Conservation (phyloP, 2,888 invertebrate genomes). For the Polydrusus cervinus region DNA sequence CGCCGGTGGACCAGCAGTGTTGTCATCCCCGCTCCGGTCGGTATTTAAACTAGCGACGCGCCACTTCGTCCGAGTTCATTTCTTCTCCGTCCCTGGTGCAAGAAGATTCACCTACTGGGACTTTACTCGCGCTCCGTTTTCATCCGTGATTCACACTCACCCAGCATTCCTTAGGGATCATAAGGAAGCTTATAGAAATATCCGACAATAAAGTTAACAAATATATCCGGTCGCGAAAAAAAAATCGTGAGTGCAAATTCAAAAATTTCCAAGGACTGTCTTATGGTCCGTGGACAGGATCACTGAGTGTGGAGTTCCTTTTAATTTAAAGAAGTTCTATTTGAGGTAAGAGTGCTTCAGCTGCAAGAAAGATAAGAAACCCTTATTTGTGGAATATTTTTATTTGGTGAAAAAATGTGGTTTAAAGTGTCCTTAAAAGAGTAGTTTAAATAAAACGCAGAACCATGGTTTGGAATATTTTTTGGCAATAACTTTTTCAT, state of each 20-base stretch:
- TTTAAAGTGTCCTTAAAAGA: slow-evolving; percentile 7
- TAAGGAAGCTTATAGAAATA: neutral
- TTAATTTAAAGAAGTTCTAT: slow-evolving; percentile 27
- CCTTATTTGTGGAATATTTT: slow-evolving; percentile 23
- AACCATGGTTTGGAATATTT: slow-evolving; percentile 1
- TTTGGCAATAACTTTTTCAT: neutral
- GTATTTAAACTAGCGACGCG: slow-evolving; percentile 77
- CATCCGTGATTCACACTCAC: slow-evolving; percentile 6
- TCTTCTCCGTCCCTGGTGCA: slow-evolving; percentile 71
- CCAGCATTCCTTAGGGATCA: slow-evolving; percentile 3
- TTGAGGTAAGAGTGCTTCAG: slow-evolving; percentile 32
- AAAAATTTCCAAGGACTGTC: slow-evolving; percentile 22
- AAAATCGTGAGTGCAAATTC: slow-evolving; percentile 20
- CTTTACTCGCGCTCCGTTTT: slow-evolving; percentile 29
- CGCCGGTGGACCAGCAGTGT: slow-evolving; percentile 45
- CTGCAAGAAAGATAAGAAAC: neutral
- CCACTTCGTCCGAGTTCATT: slow-evolving; percentile 77
- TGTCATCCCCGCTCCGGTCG: slow-evolving; percentile 73
- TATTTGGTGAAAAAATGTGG: slow-evolving; percentile 15
- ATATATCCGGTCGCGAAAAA: neutral
- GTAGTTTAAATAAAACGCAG: too few relatives aligned
- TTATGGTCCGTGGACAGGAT: neutral
- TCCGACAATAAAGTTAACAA: neutral
- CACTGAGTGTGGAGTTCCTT: slow-evolving; percentile 32
- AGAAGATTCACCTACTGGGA: slow-evolving; percentile 50